Conservation (phyloP, 2,888 invertebrate species). For the Meganola albula region DNA sequence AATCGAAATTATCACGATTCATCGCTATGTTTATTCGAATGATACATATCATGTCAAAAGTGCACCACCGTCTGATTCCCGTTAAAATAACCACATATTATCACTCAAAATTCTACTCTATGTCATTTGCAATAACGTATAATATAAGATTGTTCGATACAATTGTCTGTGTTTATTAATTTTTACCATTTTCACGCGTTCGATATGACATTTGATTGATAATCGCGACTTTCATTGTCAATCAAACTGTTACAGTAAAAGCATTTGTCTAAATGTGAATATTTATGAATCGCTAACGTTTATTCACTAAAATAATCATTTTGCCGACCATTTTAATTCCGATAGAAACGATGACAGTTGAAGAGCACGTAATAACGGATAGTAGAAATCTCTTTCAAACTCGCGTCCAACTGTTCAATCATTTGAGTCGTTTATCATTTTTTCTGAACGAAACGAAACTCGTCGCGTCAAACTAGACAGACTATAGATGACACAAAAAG, state of each 20-base stretch:
- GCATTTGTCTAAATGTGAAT: slow-evolving; percentile 63
- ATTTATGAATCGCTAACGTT: slow-evolving; percentile 56
- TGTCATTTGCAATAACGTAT: slow-evolving; percentile 19
- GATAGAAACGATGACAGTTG: slow-evolving; percentile 40
- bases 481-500: slow-evolving; percentile 66
- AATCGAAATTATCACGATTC: slow-evolving; percentile 44
- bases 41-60: slow-evolving; percentile 48
- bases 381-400: slow-evolving; percentile 56
- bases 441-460: slow-evolving; percentile 54
- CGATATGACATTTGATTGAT: slow-evolving; percentile 62
- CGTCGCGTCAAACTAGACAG: slow-evolving; percentile 64
- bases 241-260: slow-evolving; percentile 61
- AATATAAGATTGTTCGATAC: slow-evolving; percentile 12
- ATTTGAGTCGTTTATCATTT: slow-evolving; percentile 72
- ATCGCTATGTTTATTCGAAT: slow-evolving; percentile 40
- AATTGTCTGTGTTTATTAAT: slow-evolving; percentile 31
- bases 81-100: slow-evolving; percentile 23
- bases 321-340: slow-evolving; percentile 47
- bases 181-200: slow-evolving; percentile 45
- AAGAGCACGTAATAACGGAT: slow-evolving; percentile 38
- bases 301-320: slow-evolving; percentile 50
- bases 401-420: slow-evolving; percentile 66
- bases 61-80: slow-evolving; percentile 51
- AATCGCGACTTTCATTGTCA: slow-evolving; percentile 62
- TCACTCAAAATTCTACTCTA: slow-evolving; percentile 24